Evolutionary conservation across 2,797 vertebrate species (phyloP).

Genomic region (Urocyon cinereoargenteus): DNA sequence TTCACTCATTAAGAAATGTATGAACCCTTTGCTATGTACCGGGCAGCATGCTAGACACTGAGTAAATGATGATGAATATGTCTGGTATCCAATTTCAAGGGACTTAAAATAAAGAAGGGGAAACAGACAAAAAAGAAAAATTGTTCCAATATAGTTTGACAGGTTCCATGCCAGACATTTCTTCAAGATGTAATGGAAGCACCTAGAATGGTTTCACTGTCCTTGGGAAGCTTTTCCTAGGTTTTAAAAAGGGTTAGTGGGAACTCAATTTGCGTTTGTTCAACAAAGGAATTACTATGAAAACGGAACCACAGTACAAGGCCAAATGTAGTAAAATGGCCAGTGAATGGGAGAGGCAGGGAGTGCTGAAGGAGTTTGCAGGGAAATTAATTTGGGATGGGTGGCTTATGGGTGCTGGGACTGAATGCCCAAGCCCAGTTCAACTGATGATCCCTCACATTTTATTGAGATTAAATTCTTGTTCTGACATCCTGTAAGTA

Average conservation of each 20-base stretch:
- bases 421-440: background rate
- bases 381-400: background rate
- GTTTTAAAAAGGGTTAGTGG: background rate
- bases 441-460: background rate
- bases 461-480: slow-evolving; percentile 14
- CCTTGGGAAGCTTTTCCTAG: background rate
- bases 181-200: background rate
- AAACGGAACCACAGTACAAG: background rate
- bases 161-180: background rate
- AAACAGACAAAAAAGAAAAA: background rate
- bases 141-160: background rate
- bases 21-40: background rate
- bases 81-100: background rate
- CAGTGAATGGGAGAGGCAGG: background rate
- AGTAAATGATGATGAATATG: background rate
- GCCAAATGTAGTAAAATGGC: background rate
- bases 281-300: background rate
- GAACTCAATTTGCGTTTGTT: background rate
- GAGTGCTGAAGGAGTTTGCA: background rate
- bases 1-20: background rate
- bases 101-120: background rate
- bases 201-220: background rate
- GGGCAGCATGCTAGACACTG: background rate
- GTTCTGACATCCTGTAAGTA: background rate
- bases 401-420: background rate